A percentile compares a stretch with the other conserved stretches of the same genome.
phyloP scores from a whole-genome alignment of 2,797 vertebrate genomes.

The Tachyglossus aculeatus region DNA sequence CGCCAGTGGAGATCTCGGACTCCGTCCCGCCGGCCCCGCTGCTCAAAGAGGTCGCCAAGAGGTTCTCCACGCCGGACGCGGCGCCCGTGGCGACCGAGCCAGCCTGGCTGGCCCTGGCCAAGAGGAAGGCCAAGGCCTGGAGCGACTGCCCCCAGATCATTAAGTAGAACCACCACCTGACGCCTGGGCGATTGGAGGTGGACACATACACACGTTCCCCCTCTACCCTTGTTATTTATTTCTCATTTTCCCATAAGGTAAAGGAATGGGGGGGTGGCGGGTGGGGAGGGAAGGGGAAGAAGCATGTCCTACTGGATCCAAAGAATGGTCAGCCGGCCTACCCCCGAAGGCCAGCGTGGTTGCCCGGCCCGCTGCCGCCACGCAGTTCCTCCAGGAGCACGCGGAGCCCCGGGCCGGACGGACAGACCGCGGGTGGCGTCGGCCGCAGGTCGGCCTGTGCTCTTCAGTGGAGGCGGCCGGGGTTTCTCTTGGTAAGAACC shows the following conservation, averaged over 20 bases:
- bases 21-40: slow-evolving; percentile 82
- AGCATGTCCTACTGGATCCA: slow-evolving; percentile 64
- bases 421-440: too few relatives aligned
- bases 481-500: too few relatives aligned
- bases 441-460: too few relatives aligned
- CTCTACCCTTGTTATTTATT: slow-evolving; percentile 71
- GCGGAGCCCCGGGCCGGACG: too few relatives aligned
- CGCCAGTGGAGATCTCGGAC: slow-evolving; percentile 92
- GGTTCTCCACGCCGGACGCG: slow-evolving; percentile 90
- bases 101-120: slow-evolving; percentile 96
- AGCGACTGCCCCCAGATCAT: slow-evolving; percentile 99
- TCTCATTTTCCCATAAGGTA: slow-evolving; percentile 65
- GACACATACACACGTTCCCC: too few relatives aligned
- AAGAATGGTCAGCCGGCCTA: too few relatives aligned
- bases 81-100: slow-evolving; percentile 93
- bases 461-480: too few relatives aligned
- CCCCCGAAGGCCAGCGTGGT: too few relatives aligned
- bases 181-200: too few relatives aligned
- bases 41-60: slow-evolving; percentile 92
- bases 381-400: too few relatives aligned
- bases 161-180: slow-evolving; percentile 83
- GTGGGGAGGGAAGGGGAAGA: too few relatives aligned
- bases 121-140: slow-evolving; percentile 99
- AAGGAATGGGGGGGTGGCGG: slow-evolving; percentile 34
- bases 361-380: too few relatives aligned